phyloP scores from a whole-genome alignment of 2,797 vertebrate species.

The Allobates femoralis region DNA sequence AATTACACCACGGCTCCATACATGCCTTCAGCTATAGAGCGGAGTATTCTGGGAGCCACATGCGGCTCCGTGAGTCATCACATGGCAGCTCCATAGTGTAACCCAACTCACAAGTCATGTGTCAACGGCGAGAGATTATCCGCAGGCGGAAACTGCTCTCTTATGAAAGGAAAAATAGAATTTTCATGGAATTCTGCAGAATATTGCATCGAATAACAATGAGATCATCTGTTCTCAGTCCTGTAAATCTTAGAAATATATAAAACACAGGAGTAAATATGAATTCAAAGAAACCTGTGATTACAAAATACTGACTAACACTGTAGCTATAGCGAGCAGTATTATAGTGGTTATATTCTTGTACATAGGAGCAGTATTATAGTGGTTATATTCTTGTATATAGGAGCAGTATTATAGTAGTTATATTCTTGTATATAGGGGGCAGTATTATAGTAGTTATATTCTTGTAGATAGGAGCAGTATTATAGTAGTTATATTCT shows the following conservation, averaged over 20 bases:
- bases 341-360: no score
- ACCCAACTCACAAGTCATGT: constrained; percentile 32
- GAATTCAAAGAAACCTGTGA: no score
- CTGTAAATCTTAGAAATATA: neutral
- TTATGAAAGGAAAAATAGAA: constrained; percentile 11
- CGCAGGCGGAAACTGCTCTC: constrained; percentile 46
- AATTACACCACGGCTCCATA: constrained; percentile 36
- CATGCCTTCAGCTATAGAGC: constrained; percentile 42
- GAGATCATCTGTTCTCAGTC: neutral
- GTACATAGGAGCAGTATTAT: no score
- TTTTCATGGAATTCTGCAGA: neutral
- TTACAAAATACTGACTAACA: no score
- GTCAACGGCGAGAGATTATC: constrained; percentile 27
- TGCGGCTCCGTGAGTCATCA: constrained; percentile 43
- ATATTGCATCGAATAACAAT: neutral
- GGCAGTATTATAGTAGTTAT: no score
- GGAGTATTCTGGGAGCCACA: constrained; percentile 19
- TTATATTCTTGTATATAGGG: no score
- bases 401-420: no score
- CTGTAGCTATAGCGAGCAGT: no score
- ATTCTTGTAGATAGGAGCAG: no score
- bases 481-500: no score
- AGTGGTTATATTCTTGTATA: no score
- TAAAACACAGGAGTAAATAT: neutral
- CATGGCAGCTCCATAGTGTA: constrained; percentile 26